These are phyloP conservation scores for Hephaestus fuliginosus DNA, from an alignment of 2,797 vertebrate genomes.

Conservation along the genomic window DNA sequence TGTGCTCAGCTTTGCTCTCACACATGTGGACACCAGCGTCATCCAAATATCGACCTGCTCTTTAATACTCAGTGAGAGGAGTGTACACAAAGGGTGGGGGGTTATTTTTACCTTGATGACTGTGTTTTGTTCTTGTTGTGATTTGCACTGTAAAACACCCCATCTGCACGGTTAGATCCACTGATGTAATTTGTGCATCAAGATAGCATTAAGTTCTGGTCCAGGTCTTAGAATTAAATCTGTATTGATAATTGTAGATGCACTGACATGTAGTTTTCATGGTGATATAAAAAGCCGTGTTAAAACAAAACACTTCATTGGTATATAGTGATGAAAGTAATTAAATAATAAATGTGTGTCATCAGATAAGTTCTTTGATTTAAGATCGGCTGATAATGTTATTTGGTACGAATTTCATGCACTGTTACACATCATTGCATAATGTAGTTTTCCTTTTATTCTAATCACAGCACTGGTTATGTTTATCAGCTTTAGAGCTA, in stretches of 20 bases:
- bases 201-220: background rate
- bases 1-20: conserved; percentile 38
- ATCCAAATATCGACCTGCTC: conserved; percentile 8
- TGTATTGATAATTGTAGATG: background rate
- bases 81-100: background rate
- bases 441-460: conserved; percentile 15
- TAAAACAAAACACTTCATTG: conserved; percentile 16
- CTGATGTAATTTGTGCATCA: conserved; percentile 2
- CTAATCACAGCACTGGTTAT: conserved; percentile 24
- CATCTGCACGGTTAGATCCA: background rate
- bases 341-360: conserved; percentile 1
- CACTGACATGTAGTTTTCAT: background rate
- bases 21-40: conserved; percentile 13
- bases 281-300: background rate
- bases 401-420: conserved; percentile 24
- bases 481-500: conserved; percentile 13
- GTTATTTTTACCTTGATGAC: background rate
- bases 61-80: background rate
- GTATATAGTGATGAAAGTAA: conserved; percentile 9
- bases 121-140: conserved; percentile 1
- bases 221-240: background rate
- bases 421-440: conserved; percentile 41
- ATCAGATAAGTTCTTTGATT: conserved; percentile 17
- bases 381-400: conserved; percentile 24
- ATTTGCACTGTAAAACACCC: background rate